Base-by-base conservation (phyloP, 1,140 invertebrate genomes). In the Papilio glaucus region DNA sequence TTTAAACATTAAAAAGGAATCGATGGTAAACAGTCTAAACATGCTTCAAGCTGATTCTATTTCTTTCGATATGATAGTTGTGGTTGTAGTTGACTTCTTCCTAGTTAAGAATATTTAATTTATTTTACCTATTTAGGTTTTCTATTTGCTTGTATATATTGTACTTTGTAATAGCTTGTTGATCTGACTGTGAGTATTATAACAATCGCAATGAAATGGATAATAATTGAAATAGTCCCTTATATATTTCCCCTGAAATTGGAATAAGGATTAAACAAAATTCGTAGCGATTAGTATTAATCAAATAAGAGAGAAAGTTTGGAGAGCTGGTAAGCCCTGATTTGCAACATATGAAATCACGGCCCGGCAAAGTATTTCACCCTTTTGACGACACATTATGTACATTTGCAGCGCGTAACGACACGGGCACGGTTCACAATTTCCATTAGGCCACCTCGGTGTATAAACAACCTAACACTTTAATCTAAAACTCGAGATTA, bases 301-400 rank as follows among this genome's bases (percentile, higher is more conserved):
- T 71, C 73, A 49, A 62, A 10, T 71, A 33, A 76, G 78, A 76
- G 72, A 84, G 88, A 90, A 81, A 26, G 49, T 89, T 88, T 87
- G 83, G 85, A 83, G 87, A 88, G 84, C 82, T 79, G 77, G 81
- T 82, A 85, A 87, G 76, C 83, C 80, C 75, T 75, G 79, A 85
- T 73, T 85, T 80, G 76, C 77, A 78, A 80, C 77, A 81, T 85
- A 87, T 81, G 75, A 87, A 92, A 92, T 92, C 90, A 90, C 85
- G 81, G 80, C 81, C 80, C 84, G 82, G 81, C 86, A 86, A 88
- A 90, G 88, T 92, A 90, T 90, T 92, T 90, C 86, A 92, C 88
- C 90, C 90, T 91, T 91, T 92, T 92, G 89, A 91, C 86, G 89
- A 90, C 87, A 88, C 86, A 92, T 90, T 91, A 90, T 86, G 85